Evolutionary conservation across 1,140 invertebrate species (phyloP).

Genomic region (Zaprionus ornatus): DNA sequence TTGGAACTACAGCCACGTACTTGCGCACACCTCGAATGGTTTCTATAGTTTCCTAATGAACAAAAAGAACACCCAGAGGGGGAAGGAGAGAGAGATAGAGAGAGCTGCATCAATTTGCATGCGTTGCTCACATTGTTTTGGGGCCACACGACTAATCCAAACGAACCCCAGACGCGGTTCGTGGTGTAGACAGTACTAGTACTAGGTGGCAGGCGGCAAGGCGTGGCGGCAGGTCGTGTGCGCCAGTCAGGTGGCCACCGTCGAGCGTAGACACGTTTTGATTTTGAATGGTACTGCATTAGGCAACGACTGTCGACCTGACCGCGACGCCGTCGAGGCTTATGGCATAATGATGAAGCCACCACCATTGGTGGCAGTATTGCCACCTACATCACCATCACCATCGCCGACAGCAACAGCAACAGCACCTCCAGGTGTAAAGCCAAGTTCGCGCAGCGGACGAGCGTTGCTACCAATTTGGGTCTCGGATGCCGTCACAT

Average conservation of each 20-base stretch:
- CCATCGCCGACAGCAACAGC: neutral
- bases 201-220: constrained; percentile 9
- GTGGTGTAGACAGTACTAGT: neutral
- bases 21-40: constrained; percentile 6
- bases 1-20: neutral
- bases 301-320: constrained; percentile 30
- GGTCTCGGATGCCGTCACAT: constrained; percentile 64
- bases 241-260: constrained; percentile 16
- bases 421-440: neutral
- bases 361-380: constrained; percentile 38
- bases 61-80: constrained; percentile 15
- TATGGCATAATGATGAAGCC: constrained; percentile 68
- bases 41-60: constrained; percentile 60
- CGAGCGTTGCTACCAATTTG: constrained; percentile 34
- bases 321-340: constrained; percentile 42
- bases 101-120: neutral
- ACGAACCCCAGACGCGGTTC: constrained; percentile 3
- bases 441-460: constrained; percentile 8
- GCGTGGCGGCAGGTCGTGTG: neutral
- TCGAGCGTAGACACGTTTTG: constrained; percentile 64
- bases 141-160: constrained; percentile 31
- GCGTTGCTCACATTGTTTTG: constrained; percentile 27
- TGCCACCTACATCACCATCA: neutral
- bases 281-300: constrained; percentile 78
- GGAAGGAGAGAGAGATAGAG: neutral